Conservation (phyloP, 1,140 invertebrate species). For the Battus philenor region DNA sequence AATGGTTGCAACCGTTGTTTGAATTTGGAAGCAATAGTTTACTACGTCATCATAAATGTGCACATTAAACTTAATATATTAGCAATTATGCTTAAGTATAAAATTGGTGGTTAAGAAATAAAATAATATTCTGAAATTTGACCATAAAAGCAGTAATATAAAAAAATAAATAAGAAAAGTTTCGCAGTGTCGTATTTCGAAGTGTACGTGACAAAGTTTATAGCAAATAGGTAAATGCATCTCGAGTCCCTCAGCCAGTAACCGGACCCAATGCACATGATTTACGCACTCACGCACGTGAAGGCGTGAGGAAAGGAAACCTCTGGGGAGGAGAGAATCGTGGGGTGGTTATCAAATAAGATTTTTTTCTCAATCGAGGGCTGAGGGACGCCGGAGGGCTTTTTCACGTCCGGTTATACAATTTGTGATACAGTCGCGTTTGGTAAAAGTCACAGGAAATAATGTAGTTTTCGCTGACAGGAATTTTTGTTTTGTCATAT, state of each 20-base stretch:
- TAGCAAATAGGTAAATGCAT: neutral
- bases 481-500: too few relatives aligned
- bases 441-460: conserved; percentile 24
- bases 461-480: too few relatives aligned
- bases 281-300: conserved; percentile 21
- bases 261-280: conserved; percentile 27
- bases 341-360: conserved; percentile 61
- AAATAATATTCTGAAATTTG: too few relatives aligned
- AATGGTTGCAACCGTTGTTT: too few relatives aligned
- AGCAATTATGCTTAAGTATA: too few relatives aligned
- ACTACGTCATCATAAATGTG: too few relatives aligned
- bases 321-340: conserved; percentile 51
- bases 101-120: too few relatives aligned
- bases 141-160: too few relatives aligned
- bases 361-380: conserved; percentile 69
- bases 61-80: too few relatives aligned
- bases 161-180: too few relatives aligned
- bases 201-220: neutral
- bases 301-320: conserved; percentile 24
- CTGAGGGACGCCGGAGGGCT: conserved; percentile 27
- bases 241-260: conserved; percentile 11
- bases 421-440: conserved; percentile 47
- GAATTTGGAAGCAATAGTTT: too few relatives aligned
- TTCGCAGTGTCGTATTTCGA: too few relatives aligned
- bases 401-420: conserved; percentile 51